Conservation (phyloP, 2,797 vertebrate genomes). For the Characodon lateralis region DNA sequence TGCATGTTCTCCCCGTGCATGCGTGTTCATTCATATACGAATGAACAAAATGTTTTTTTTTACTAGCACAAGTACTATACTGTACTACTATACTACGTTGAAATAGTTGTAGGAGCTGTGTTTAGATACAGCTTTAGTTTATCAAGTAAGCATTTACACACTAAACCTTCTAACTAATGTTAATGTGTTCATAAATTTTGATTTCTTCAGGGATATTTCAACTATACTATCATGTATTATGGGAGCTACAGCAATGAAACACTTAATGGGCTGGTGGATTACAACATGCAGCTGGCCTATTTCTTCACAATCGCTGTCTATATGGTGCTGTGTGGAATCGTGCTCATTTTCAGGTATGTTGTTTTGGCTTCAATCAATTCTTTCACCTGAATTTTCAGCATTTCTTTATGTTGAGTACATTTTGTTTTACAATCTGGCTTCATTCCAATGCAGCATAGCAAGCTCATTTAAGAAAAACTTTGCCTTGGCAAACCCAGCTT, state of each 20-base stretch:
- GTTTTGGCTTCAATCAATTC: neutral
- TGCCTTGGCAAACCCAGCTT: conserved; percentile 64
- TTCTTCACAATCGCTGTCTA: conserved; percentile 90
- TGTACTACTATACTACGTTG: no score
- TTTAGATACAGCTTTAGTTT: neutral
- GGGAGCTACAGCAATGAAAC: conserved; percentile 88
- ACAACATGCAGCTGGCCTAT: conserved; percentile 93
- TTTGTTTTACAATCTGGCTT: conserved; percentile 6
- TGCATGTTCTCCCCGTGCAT: no score
- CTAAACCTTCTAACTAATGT: neutral
- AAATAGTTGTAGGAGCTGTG: neutral
- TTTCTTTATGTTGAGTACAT: neutral
- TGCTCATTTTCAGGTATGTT: conserved; percentile 90
- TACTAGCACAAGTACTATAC: neutral
- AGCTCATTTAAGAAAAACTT: conserved; percentile 88
- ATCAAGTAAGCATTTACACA: neutral
- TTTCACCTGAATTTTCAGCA: neutral
- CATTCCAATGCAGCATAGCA: conserved; percentile 83
- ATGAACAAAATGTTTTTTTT: neutral
- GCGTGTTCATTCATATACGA: no score
- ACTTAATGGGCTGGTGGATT: conserved; percentile 58
- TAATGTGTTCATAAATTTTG: neutral
- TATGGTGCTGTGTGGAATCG: conserved; percentile 87
- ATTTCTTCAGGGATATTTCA: conserved; percentile 88
- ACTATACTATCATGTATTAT: conserved; percentile 89